Evolutionary conservation across 2,797 vertebrate species (phyloP).

Genomic region (Danio jaintianensis): DNA sequence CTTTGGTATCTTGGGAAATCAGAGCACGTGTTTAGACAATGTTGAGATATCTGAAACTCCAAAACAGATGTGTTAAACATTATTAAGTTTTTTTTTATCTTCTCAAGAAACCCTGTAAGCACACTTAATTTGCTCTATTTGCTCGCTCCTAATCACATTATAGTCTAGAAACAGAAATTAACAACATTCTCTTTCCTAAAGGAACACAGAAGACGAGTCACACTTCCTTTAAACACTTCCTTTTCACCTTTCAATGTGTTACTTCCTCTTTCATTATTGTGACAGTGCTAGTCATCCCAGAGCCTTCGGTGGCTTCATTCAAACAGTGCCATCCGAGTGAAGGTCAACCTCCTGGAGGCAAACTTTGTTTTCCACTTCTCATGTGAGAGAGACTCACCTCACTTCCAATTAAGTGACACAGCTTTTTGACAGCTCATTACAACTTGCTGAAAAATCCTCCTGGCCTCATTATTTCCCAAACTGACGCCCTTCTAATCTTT

Average conservation of each 20-base stretch:
- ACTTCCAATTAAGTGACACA: constrained; percentile 6
- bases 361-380: constrained; percentile 18
- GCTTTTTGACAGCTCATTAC: constrained; percentile 27
- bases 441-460: constrained; percentile 7
- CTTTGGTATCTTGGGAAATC: not conserved
- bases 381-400: not conserved
- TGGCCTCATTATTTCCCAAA: constrained; percentile 8
- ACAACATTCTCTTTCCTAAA: constrained; percentile 4
- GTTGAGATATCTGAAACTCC: not conserved
- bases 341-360: constrained; percentile 13
- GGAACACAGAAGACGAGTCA: not conserved
- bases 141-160: not conserved
- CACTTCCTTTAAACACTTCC: not conserved
- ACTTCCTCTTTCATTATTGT: constrained; percentile 1
- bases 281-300: constrained; percentile 1
- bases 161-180: not conserved
- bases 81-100: not conserved
- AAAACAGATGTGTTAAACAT: not conserved
- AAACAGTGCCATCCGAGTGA: constrained; percentile 1
- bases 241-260: not conserved
- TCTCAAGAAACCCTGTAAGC: not conserved
- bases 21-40: not conserved
- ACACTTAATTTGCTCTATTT: constrained; percentile 1
- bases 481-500: not conserved
- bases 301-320: constrained; percentile 22